Evolutionary conservation across 1,140 invertebrate species (phyloP).

Genomic region (Camponotus pennsylvanicus): DNA sequence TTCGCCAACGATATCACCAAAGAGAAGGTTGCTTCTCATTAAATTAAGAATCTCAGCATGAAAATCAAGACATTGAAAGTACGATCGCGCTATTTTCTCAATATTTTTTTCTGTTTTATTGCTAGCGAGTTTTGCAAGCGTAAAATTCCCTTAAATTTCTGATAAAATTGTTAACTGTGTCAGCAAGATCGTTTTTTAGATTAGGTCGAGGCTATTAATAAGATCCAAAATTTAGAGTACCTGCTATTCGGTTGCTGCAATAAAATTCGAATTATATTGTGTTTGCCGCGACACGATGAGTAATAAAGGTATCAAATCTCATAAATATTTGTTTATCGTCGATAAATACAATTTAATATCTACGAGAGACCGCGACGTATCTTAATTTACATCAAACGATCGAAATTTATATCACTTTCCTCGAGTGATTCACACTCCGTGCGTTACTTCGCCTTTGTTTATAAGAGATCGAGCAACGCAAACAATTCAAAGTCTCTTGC

Average conservation of each 20-base stretch:
- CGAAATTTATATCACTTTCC: slow-evolving; percentile 41
- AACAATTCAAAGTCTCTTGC: slow-evolving; percentile 24
- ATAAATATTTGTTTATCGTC: background rate
- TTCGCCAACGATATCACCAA: slow-evolving; percentile 34
- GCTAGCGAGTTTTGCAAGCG: slow-evolving; percentile 33
- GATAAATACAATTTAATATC: slow-evolving; percentile 20
- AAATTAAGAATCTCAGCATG: slow-evolving; percentile 13
- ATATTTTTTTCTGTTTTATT: slow-evolving; percentile 1
- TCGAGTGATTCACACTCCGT: slow-evolving; percentile 33
- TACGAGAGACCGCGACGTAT: background rate
- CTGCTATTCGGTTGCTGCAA: background rate
- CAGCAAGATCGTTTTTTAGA: background rate
- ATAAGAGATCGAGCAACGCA: slow-evolving; percentile 20
- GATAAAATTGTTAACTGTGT: background rate
- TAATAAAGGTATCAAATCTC: slow-evolving; percentile 12
- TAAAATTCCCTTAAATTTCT: slow-evolving; percentile 22
- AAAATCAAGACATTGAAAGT: slow-evolving; percentile 41
- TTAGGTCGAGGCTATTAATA: background rate
- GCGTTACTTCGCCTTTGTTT: slow-evolving; percentile 15
- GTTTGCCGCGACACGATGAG: background rate
- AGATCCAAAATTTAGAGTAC: background rate
- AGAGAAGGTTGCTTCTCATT: slow-evolving; percentile 55
- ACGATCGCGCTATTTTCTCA: slow-evolving; percentile 24
- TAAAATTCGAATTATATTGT: background rate
- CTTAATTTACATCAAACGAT: background rate